Conservation (phyloP, 2,888 invertebrate species). For the Euplexia lucipara region DNA sequence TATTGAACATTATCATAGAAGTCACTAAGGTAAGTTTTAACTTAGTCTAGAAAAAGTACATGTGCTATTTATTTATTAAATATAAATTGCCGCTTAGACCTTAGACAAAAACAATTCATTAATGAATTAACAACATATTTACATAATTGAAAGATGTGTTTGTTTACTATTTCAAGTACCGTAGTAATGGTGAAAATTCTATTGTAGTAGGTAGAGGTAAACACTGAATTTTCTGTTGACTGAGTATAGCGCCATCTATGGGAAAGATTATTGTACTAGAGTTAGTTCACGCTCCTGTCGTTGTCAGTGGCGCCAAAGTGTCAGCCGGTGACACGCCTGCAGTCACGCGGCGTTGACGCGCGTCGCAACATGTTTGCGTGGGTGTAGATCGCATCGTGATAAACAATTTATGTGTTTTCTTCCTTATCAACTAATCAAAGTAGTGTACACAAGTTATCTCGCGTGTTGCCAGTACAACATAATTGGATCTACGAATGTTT, state of each 20-base stretch:
- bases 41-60: conserved; percentile 11
- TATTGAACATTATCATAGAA: conserved; percentile 37
- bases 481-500: conserved; percentile 69
- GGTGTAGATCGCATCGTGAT: conserved; percentile 87
- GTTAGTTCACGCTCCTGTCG: conserved; percentile 73
- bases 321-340: conserved; percentile 88
- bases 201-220: conserved; percentile 51
- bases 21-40: conserved; percentile 60
- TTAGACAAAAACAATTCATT: neutral
- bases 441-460: conserved; percentile 73
- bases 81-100: conserved; percentile 7
- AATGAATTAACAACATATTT: too few relatives aligned
- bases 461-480: conserved; percentile 67
- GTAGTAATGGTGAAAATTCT: conserved; percentile 49
- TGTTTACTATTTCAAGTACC: conserved; percentile 58
- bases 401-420: conserved; percentile 85
- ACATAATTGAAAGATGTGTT: too few relatives aligned
- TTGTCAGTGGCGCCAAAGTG: conserved; percentile 81
- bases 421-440: conserved; percentile 80
- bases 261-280: conserved; percentile 27
- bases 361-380: conserved; percentile 87
- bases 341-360: conserved; percentile 91
- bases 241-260: conserved; percentile 80
- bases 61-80: neutral
- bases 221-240: conserved; percentile 51